phyloP scores from a whole-genome alignment of 92 coral and sea anemone genomes.

The Palythoa grandis region DNA sequence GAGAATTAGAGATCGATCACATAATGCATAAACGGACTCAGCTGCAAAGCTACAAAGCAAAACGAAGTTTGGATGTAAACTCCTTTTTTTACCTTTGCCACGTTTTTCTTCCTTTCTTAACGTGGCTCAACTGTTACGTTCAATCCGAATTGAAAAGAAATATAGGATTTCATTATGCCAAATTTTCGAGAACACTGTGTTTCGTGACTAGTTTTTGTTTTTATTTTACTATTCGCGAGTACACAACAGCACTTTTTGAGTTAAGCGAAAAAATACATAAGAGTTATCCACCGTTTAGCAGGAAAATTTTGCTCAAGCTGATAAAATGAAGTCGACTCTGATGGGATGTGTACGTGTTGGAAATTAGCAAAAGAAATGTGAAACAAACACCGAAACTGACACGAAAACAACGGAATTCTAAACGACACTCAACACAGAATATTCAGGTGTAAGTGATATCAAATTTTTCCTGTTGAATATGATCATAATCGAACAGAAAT shows the following conservation, averaged over 20 bases:
- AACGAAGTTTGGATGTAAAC: background rate
- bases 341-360: background rate
- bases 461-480: background rate
- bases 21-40: background rate
- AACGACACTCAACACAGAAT: background rate
- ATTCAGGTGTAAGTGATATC: background rate
- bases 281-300: background rate
- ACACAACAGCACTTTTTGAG: background rate
- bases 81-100: conserved; percentile 5
- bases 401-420: conserved; percentile 15
- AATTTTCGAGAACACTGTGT: background rate
- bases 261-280: background rate
- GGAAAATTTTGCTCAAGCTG: background rate
- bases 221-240: background rate
- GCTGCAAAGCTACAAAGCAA: background rate
- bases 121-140: conserved; percentile 34
- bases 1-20: background rate
- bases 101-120: conserved; percentile 18
- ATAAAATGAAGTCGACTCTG: conserved; percentile 1
- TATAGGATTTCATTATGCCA: background rate
- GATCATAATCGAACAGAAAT: background rate
- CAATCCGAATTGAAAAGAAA: background rate
- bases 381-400: conserved; percentile 34
- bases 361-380: conserved; percentile 20
- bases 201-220: background rate